Percentiles rank a stretch among this genome's conserved stretches.
Evolutionary conservation across 2,888 invertebrate genomes (phyloP).

Genomic region (Eupithecia abbreviata): DNA sequence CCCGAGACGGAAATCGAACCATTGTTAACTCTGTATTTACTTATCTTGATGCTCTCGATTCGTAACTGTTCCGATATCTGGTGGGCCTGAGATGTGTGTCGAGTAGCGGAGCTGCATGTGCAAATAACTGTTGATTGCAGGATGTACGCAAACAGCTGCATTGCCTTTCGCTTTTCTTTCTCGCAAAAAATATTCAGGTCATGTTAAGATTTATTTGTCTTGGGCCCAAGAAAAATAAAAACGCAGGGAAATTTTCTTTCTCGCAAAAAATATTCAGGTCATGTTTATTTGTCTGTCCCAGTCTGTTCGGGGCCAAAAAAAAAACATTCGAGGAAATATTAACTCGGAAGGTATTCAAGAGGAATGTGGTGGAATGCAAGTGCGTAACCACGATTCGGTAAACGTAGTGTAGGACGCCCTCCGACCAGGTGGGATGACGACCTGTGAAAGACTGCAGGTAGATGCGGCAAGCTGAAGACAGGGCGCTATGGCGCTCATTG

Average conservation of each 20-base stretch:
- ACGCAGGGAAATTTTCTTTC: background rate
- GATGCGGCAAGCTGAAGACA: too few species aligned
- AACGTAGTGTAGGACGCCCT: too few species aligned
- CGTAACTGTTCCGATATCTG: conserved; percentile 25
- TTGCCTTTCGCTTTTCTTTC: conserved; percentile 31
- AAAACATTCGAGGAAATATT: too few species aligned
- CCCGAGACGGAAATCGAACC: too few species aligned
- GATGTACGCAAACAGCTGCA: conserved; percentile 30
- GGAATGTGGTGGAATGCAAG: too few species aligned
- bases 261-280: background rate
- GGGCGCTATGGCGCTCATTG: too few species aligned
- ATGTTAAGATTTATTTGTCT: conserved; percentile 1
- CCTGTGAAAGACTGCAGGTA: too few species aligned
- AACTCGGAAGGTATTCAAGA: too few species aligned
- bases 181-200: conserved; percentile 22
- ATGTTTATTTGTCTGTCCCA: too few species aligned
- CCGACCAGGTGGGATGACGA: too few species aligned
- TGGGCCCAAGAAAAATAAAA: background rate
- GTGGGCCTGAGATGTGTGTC: conserved; percentile 51
- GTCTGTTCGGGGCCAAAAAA: too few species aligned
- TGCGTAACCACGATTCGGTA: too few species aligned
- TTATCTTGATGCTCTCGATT: conserved; percentile 10
- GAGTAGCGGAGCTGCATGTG: conserved; percentile 60
- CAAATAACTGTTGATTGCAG: conserved; percentile 47
- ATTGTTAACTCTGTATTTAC: background rate